Evolutionary conservation across 2,113 vertebrate species (phyloP).

Genomic region (Progne subis): DNA sequence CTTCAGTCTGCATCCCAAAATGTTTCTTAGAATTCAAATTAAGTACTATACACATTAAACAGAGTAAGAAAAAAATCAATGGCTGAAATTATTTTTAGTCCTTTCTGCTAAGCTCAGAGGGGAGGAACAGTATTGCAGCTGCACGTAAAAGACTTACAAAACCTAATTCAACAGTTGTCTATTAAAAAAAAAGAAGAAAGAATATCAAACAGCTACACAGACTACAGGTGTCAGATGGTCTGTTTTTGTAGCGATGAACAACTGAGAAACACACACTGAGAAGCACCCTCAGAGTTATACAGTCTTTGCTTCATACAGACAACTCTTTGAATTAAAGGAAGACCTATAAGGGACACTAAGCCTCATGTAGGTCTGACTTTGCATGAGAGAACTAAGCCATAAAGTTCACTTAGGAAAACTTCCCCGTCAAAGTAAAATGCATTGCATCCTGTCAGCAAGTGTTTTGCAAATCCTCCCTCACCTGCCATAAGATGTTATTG

Average conservation of each 20-base stretch:
- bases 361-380: background rate
- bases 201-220: background rate
- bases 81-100: background rate
- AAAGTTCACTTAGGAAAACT: conserved; percentile 14
- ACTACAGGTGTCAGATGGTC: background rate
- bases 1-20: background rate
- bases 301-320: background rate
- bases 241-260: background rate
- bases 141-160: background rate
- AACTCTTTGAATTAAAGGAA: background rate
- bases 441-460: conserved; percentile 39
- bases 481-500: conserved; percentile 43
- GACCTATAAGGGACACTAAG: background rate
- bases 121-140: background rate
- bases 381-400: background rate
- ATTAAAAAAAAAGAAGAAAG: background rate
- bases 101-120: background rate
- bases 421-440: conserved; percentile 11
- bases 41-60: background rate
- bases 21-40: background rate
- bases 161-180: background rate
- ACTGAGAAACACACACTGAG: background rate
- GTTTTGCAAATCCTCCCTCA: conserved; percentile 27
- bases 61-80: background rate
- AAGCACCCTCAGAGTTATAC: background rate